Conservation (phyloP, 92 coral and sea anemone species). For the Blastomussa wellsi region DNA sequence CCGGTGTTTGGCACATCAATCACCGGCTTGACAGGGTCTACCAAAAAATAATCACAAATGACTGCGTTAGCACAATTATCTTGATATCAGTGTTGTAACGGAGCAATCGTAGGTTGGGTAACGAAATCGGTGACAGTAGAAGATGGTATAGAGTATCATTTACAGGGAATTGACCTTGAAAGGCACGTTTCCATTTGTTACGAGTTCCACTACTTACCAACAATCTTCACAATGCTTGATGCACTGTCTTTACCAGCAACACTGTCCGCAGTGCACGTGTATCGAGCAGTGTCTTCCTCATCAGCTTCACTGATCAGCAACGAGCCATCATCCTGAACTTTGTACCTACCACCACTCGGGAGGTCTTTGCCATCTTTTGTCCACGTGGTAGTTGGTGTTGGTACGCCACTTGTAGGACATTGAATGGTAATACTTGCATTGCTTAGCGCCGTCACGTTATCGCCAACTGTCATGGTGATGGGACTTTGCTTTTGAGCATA, state of each 20-base stretch:
- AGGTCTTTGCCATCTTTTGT: slow-evolving; percentile 50
- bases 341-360: slow-evolving; percentile 30
- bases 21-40: not conserved
- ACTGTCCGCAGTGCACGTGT: slow-evolving; percentile 61
- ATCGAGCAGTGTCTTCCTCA: slow-evolving; percentile 47
- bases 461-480: slow-evolving; percentile 58
- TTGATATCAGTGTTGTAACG: not conserved
- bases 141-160: not conserved
- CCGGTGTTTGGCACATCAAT: not conserved
- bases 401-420: slow-evolving; percentile 71
- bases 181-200: not conserved
- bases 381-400: slow-evolving; percentile 71
- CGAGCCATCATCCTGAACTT: slow-evolving; percentile 32
- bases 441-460: slow-evolving; percentile 64
- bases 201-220: slow-evolving; percentile 44
- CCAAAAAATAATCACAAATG: not conserved
- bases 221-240: slow-evolving; percentile 44
- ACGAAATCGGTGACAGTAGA: not conserved
- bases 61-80: not conserved
- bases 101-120: not conserved
- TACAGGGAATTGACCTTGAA: not conserved
- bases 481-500: slow-evolving; percentile 57
- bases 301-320: slow-evolving; percentile 40
- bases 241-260: slow-evolving; percentile 56
- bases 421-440: slow-evolving; percentile 55